phyloP scores from a whole-genome alignment of 2,113 vertebrate species.

The Nyctibius bracteatus region DNA sequence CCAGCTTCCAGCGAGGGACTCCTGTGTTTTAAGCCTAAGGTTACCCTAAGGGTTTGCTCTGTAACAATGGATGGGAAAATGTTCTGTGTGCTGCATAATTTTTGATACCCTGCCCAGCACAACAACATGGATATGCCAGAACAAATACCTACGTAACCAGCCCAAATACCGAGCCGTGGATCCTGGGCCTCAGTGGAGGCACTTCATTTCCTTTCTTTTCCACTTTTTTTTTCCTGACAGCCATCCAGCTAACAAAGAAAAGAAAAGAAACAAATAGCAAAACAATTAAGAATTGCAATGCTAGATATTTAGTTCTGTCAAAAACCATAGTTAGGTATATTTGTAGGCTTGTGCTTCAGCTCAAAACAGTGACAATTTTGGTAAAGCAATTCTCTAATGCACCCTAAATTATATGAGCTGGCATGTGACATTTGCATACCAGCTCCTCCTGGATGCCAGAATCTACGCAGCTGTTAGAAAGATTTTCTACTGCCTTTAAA shows the following conservation, averaged over 20 bases:
- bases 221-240: slow-evolving; percentile 18
- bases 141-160: slow-evolving; percentile 47
- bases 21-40: neutral
- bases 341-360: neutral
- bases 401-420: slow-evolving; percentile 1
- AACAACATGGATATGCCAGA: slow-evolving; percentile 39
- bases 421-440: neutral
- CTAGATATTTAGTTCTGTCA: neutral
- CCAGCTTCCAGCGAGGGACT: neutral
- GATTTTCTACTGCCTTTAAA: neutral
- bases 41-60: neutral
- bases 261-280: neutral
- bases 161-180: slow-evolving; percentile 4
- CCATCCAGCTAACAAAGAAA: neutral
- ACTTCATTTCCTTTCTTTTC: slow-evolving; percentile 48
- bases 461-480: neutral
- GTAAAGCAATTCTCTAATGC: neutral
- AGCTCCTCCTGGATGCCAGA: neutral
- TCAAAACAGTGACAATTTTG: neutral
- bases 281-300: neutral
- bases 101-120: slow-evolving; percentile 53
- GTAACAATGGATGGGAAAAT: slow-evolving; percentile 57
- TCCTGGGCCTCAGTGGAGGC: neutral
- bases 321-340: neutral
- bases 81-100: neutral